Evolutionary conservation across 2,113 vertebrate genomes (phyloP), one percentile per base, ranked within the genome.

Genomic region (Upupa epops): DNA sequence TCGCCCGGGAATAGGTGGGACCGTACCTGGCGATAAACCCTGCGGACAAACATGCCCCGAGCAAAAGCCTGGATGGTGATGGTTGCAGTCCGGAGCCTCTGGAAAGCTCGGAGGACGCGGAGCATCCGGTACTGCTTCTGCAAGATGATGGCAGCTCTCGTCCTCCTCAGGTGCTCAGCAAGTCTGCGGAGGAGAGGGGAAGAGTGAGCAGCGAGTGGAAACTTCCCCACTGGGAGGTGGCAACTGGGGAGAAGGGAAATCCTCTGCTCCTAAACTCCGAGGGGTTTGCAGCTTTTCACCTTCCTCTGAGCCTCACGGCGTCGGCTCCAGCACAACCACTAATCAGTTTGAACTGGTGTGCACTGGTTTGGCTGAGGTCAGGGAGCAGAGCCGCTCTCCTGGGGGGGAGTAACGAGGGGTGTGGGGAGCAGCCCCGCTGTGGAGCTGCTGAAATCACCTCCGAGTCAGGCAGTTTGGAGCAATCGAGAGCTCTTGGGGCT

Each of bases 61-160:
- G 98, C 52, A 55, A 96, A 98, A 77, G 99, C 98, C 97, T 99
- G 99, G 93, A 99, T 98, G 83, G 98, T 95, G 84, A 99, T 0
- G 0, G 97, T 80, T 0, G 99, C 98, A 1, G 8, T 46, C 34
- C 91, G 96, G 76, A 97, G 56, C 20, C 92, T 97, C 94, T 93
- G 97, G 87, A 96, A 99, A 5, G 96, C 97, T 36, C 60, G 97
- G 22, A 90, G 75, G 24, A 98, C 97, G 54, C 96, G 97, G 78
- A 90, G 92, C 99, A 99, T 99, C 6, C 99, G 97, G 64, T 92
- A 98, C 89, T 98, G 98, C 85, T 98, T 99, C 98, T 99, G 99
- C 92, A 99, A 95, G 88, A 97, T 29, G 7, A 98, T 19, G 7
- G 98, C 98, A 0, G 98, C 99, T 51, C 97, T 97, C 0, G 95